Percentiles rank a stretch among this genome's conserved stretches.
Evolutionary conservation across 2,113 vertebrate genomes (phyloP).

Genomic region (Piaya cayana): DNA sequence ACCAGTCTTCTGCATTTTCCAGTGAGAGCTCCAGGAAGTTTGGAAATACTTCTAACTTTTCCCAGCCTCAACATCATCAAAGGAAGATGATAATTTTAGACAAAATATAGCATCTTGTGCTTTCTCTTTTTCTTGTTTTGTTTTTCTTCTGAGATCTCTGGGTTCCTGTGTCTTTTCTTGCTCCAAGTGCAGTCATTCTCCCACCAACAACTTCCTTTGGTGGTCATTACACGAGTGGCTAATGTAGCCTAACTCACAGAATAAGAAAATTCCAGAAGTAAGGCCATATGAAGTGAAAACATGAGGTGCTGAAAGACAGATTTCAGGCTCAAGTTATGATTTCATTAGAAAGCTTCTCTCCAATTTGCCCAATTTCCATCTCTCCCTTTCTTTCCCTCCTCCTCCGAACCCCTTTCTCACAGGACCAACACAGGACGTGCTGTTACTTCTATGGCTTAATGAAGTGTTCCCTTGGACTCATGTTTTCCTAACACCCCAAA

Average conservation of each 20-base stretch:
- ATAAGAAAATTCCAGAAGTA: constrained; percentile 47
- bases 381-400: background rate
- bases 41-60: background rate
- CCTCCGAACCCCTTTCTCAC: background rate
- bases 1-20: background rate
- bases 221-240: background rate
- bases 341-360: constrained; percentile 11
- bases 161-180: background rate
- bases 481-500: background rate
- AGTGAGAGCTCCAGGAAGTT: background rate
- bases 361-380: constrained; percentile 36
- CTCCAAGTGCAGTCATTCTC: background rate
- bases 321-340: constrained; percentile 46
- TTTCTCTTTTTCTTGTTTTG: background rate
- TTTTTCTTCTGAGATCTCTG: background rate
- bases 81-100: background rate
- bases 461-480: background rate
- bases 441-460: background rate
- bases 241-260: constrained; percentile 28
- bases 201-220: background rate
- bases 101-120: background rate
- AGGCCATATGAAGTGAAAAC: constrained; percentile 43
- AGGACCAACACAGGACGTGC: background rate
- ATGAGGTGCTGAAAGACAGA: constrained; percentile 69
- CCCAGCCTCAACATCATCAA: background rate